Conservation (phyloP, 2,797 vertebrate species). For the Botia kubotai region DNA sequence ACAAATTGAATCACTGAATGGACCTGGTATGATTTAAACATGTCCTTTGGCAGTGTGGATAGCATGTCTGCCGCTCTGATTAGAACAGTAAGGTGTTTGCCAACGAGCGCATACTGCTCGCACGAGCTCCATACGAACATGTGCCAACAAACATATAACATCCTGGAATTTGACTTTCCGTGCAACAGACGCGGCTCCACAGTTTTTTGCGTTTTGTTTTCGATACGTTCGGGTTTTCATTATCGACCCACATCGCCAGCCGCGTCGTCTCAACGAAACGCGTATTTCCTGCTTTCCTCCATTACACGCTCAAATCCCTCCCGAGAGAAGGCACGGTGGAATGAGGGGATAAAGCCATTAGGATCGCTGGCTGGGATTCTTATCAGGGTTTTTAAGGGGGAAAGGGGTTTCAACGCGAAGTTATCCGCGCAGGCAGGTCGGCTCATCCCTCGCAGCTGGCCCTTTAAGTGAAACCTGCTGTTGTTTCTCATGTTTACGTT, state of each 20-base stretch:
- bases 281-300: conserved; percentile 69
- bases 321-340: conserved; percentile 60
- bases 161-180: conserved; percentile 11
- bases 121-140: conserved; percentile 3
- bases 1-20: conserved; percentile 27
- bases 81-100: conserved; percentile 25
- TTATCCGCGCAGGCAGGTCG: conserved; percentile 59
- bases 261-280: conserved; percentile 60
- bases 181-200: neutral
- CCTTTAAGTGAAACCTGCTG: conserved; percentile 77
- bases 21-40: conserved; percentile 44
- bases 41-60: conserved; percentile 35
- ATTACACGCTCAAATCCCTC: conserved; percentile 66
- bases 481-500: conserved; percentile 64
- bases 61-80: conserved; percentile 27
- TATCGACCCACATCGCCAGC: conserved; percentile 14
- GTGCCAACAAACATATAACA: conserved; percentile 24
- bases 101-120: neutral
- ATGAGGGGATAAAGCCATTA: conserved; percentile 15
- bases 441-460: conserved; percentile 62
- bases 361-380: conserved; percentile 18
- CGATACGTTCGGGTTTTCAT: conserved; percentile 18
- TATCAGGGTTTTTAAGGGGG: conserved; percentile 16
- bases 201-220: conserved; percentile 24
- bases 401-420: conserved; percentile 40